Conservation (phyloP, 1,140 invertebrate species). For the Heterodera schachtii region DNA sequence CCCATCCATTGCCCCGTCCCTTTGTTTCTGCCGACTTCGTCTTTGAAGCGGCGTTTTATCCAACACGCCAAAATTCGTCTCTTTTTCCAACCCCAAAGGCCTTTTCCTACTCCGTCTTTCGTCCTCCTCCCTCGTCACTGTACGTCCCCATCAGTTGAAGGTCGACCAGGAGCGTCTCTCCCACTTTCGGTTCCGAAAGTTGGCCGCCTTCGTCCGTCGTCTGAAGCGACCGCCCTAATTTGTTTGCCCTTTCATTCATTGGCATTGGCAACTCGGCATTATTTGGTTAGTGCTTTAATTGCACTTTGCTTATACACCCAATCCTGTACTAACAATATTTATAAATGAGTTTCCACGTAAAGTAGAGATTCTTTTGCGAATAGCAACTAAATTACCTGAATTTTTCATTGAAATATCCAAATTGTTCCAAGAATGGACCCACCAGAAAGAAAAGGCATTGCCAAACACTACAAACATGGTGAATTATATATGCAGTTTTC, state of each 20-base stretch:
- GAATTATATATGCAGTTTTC: too few species aligned
- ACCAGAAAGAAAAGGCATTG: too few species aligned
- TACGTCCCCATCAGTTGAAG: conserved; percentile 11
- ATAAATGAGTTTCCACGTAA: too few species aligned
- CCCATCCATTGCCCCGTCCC: background rate
- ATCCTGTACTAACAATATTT: too few species aligned
- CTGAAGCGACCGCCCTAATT: conserved; percentile 51
- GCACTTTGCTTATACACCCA: conserved; percentile 3
- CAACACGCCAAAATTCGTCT: conserved; percentile 32
- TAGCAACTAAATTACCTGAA: background rate
- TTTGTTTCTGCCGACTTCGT: background rate
- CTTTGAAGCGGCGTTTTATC: conserved; percentile 15
- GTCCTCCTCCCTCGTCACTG: background rate
- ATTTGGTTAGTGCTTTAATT: conserved; percentile 3
- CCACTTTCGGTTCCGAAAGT: conserved; percentile 22
- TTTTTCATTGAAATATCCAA: too few species aligned
- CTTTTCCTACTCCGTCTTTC: background rate
- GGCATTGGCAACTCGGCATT: conserved; percentile 43
- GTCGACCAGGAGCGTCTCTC: conserved; percentile 38
- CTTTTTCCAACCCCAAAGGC: conserved; percentile 22
- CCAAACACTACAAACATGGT: background rate
- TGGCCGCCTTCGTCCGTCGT: conserved; percentile 44
- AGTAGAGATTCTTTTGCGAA: background rate
- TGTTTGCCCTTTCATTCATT: conserved; percentile 37
- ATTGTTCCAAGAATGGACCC: too few species aligned